Conservation (phyloP, 2,797 vertebrate species). For the Craterocephalus amniculus region DNA sequence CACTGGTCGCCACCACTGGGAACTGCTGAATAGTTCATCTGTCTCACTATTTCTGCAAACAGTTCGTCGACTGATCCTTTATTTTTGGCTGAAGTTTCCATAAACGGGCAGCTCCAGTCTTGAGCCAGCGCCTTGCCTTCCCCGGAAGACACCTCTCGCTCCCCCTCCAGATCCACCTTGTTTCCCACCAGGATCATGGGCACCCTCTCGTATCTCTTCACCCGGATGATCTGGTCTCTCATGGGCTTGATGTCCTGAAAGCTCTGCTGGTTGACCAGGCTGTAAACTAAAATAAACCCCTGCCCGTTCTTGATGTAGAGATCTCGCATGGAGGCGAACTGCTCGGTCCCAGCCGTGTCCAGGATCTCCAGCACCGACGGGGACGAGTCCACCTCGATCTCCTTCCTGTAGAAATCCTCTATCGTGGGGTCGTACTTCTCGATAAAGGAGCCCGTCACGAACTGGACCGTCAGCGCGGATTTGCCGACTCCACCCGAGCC, state of each 20-base stretch:
- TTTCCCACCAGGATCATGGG: constrained; percentile 98
- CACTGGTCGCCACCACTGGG: constrained; percentile 90
- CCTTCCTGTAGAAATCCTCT: constrained; percentile 95
- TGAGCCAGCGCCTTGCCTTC: constrained; percentile 95
- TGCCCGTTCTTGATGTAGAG: constrained; percentile 95
- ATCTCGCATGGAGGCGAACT: constrained; percentile 95
- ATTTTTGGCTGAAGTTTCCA: constrained; percentile 97
- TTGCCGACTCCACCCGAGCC: constrained; percentile 94
- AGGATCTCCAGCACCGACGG: constrained; percentile 94
- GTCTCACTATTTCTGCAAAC: constrained; percentile 94
- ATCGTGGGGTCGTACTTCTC: constrained; percentile 96
- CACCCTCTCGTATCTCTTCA: constrained; percentile 94
- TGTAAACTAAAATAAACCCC: constrained; percentile 93
- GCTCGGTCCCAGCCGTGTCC: constrained; percentile 93
- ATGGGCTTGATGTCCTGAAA: constrained; percentile 96
- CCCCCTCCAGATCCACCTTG: constrained; percentile 96
- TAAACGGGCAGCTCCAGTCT: constrained; percentile 96
- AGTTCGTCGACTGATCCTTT: constrained; percentile 95
- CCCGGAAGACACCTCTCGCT: constrained; percentile 91
- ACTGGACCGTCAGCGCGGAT: constrained; percentile 93
- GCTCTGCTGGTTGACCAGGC: constrained; percentile 94
- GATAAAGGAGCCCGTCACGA: constrained; percentile 94
- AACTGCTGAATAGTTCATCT: constrained; percentile 95
- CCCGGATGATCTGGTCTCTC: constrained; percentile 95
- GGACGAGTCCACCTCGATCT: constrained; percentile 96